Evolutionary conservation across 2,113 vertebrate species (phyloP), one percentile per base, ranked within the genome.

Genomic region (Callopanchax toddi): DNA sequence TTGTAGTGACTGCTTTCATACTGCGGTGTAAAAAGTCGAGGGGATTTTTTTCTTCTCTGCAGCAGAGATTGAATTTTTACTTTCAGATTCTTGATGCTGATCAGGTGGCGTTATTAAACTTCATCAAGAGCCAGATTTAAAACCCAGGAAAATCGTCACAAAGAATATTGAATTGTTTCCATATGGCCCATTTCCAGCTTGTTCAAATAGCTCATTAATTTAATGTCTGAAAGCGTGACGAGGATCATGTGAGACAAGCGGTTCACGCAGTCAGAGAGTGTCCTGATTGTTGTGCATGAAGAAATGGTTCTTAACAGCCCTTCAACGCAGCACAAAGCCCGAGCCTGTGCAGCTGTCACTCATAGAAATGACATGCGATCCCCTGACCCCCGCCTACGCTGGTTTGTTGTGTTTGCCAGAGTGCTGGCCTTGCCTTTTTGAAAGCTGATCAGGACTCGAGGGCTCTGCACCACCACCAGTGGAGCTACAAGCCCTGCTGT

Each of bases 281-380:
- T 42, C 17, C 5, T 17, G 40, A n/a, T n/a, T n/a, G 40, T 42
- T 42, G 40, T 26, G 46, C 23, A 3, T 29, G 23, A n/a, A 29
- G 48, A 51, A 18, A 51, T n/a, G 15, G n/a, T 51, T 26, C n/a
- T n/a, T 18, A 29, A 10, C 17, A 51, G 26, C 17, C 46, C n/a
- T 49, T 2, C 59, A 3, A 58, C 42, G 40, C 48, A 40, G 50
- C 60, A 43, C 6, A 8, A 9, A 25, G 42, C 18, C 51, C 43
- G 44, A 79, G 68, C 70, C 52, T 40, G 32, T 69, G 25, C 60
- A 65, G 60, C 74, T 75, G 76, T 75, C 79, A 74, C 72, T 55
- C 73, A 26, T 2, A 58, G 50, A 74, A 64, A 78, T 71, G 40
- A 67, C 66, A n/a, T 44, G 1, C 46, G 75, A 78, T 82, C 79